Evolutionary conservation across 2,797 vertebrate species (phyloP), one percentile per base, ranked within the genome.

Genomic region (Clamator glandarius): DNA sequence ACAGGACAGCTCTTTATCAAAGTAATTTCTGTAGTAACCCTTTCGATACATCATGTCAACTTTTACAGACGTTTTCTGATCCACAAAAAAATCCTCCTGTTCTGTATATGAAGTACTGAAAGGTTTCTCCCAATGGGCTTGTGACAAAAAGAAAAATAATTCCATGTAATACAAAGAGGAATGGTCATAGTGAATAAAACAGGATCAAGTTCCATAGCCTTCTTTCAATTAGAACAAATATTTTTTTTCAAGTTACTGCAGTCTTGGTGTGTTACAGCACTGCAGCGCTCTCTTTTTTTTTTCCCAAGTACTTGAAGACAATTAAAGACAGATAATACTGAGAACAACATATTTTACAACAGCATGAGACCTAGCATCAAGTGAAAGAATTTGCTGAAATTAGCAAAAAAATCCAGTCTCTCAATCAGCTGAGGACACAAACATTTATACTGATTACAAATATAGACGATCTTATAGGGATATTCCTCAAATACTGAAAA

Each of bases 41-140:
- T 75, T 97, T 42, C 96, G 96, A 48, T 21, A 97, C 99, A 99
- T 99, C 98, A 99, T 99, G 96, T 98, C 98, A 73, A 99, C 98
- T 83, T 96, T 42, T 61, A 99, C 98, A 8, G 83, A 95, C 10
- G 93, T 98, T 19, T 55, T 81, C 35, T 95, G 63, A 28, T 98
- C 97, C 95, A 99, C 97, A 2, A 96, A 61, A 96, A 99, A 99
- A 3, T 97, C 74, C 4, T 94, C 75, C 24, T 83, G 3, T 19
- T 13, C 35, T 9, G 97, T 98, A 3, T 62, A n/a, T 0, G 1
- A 9, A 15, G 44, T 76, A 33, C 92, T 83, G 88, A 98, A 98
- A 6, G 96, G 95, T 1, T 41, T 93, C 87, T 97, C 42, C 98
- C 98, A 98, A 18, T 95, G 68, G 59, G 92, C 98, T 98, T 69